These are phyloP conservation scores for Drosophila leontia DNA, from an alignment of 1,140 invertebrate species.

Conservation along the genomic window DNA sequence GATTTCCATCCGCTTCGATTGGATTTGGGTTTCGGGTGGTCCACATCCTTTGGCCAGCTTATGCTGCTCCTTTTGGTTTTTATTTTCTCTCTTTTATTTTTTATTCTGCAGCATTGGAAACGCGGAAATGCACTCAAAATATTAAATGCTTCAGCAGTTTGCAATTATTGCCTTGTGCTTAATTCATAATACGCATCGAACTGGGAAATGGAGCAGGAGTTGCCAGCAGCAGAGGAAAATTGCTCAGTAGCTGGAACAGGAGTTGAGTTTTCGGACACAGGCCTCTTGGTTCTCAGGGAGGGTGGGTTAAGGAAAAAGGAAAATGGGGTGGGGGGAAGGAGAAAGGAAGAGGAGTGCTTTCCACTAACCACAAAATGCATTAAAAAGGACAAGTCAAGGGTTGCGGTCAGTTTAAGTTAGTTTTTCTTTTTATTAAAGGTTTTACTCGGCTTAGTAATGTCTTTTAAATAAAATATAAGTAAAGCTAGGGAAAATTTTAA, in stretches of 20 bases:
- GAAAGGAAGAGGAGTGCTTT: neutral
- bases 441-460: too few species aligned
- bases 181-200: constrained; percentile 72
- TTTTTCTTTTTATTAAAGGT: neutral
- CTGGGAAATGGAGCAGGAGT: constrained; percentile 18
- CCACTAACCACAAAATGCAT: constrained; percentile 20
- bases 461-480: neutral
- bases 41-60: constrained; percentile 9
- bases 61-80: constrained; percentile 10
- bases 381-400: constrained; percentile 2
- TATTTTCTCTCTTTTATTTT: neutral
- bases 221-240: neutral
- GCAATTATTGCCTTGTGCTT: constrained; percentile 79
- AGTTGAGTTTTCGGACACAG: constrained; percentile 20
- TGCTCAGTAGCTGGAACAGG: constrained; percentile 2
- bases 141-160: constrained; percentile 83
- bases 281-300: constrained; percentile 32
- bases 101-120: constrained; percentile 47
- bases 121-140: constrained; percentile 82
- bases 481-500: neutral
- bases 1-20: constrained; percentile 67
- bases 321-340: too few species aligned
- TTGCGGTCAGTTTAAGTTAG: neutral
- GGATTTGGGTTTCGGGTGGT: constrained; percentile 21
- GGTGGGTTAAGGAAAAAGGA: neutral